These are phyloP conservation scores for Anabas testudineus DNA, from an alignment of 2,797 vertebrate genomes.

Conservation along the genomic window DNA sequence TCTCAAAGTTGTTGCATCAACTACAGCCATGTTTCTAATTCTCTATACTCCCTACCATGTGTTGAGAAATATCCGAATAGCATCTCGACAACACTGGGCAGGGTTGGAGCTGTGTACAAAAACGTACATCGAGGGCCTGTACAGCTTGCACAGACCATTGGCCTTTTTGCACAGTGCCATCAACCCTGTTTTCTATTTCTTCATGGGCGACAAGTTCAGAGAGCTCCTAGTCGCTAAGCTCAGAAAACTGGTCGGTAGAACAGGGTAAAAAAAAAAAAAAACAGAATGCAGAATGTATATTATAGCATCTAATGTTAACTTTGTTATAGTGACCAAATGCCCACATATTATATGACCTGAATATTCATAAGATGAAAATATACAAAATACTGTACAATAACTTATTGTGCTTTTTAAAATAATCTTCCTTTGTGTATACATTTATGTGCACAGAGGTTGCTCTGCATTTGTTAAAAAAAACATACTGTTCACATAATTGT, in stretches of 20 bases:
- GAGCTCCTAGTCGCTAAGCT: conserved; percentile 82
- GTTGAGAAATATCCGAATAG: conserved; percentile 89
- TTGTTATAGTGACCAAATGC: too few relatives aligned
- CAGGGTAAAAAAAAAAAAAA: too few relatives aligned
- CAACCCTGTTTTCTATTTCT: conserved; percentile 92
- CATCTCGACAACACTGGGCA: conserved; percentile 57
- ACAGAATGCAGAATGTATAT: too few relatives aligned
- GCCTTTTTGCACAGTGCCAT: conserved; percentile 91
- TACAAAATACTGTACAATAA: too few relatives aligned
- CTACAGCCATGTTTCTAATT: conserved; percentile 87
- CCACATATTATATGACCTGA: too few relatives aligned
- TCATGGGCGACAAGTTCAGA: conserved; percentile 92
- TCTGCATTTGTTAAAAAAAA: too few relatives aligned
- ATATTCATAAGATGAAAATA: too few relatives aligned
- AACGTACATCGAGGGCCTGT: conserved; percentile 71
- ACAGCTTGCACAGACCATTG: conserved; percentile 86
- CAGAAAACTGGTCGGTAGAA: conserved; percentile 50
- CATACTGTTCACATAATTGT: too few relatives aligned
- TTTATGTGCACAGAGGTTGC: too few relatives aligned
- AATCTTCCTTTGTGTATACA: too few relatives aligned
- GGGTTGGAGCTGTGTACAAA: rapidly evolving
- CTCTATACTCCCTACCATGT: conserved; percentile 93
- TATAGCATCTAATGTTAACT: too few relatives aligned
- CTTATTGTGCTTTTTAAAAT: too few relatives aligned
- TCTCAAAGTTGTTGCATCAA: conserved; percentile 78